Conservation (phyloP, 1,140 invertebrate genomes). For the Papilio polyxenes region DNA sequence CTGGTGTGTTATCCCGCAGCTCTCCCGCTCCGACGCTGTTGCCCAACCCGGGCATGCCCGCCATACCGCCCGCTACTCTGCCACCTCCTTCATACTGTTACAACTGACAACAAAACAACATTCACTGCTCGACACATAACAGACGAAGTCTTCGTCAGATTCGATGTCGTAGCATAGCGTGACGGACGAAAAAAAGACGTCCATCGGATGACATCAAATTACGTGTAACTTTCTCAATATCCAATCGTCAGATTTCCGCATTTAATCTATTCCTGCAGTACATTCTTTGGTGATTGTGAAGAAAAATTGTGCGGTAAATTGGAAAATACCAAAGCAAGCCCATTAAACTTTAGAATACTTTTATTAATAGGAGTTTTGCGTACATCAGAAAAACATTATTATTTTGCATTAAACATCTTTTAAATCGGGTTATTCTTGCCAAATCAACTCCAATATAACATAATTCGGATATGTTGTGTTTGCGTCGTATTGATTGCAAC, state of each 20-base stretch:
- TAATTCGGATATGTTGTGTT: background rate
- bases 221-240: no score
- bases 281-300: background rate
- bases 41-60: slow-evolving; percentile 73
- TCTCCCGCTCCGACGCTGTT: slow-evolving; percentile 73
- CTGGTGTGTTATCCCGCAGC: slow-evolving; percentile 51
- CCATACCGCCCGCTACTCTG: slow-evolving; percentile 67
- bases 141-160: no score
- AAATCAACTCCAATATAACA: background rate
- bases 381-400: background rate
- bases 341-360: background rate
- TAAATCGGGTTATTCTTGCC: background rate
- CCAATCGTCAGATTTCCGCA: no score
- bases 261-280: no score
- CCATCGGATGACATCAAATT: no score
- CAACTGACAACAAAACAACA: slow-evolving; percentile 49
- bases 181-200: no score
- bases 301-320: slow-evolving; percentile 1
- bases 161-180: no score
- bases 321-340: background rate
- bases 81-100: slow-evolving; percentile 52
- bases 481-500: background rate
- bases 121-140: background rate
- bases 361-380: background rate
- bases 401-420: background rate